Conservation (phyloP, 2,888 invertebrate species). For the Seira sanloemensis region DNA sequence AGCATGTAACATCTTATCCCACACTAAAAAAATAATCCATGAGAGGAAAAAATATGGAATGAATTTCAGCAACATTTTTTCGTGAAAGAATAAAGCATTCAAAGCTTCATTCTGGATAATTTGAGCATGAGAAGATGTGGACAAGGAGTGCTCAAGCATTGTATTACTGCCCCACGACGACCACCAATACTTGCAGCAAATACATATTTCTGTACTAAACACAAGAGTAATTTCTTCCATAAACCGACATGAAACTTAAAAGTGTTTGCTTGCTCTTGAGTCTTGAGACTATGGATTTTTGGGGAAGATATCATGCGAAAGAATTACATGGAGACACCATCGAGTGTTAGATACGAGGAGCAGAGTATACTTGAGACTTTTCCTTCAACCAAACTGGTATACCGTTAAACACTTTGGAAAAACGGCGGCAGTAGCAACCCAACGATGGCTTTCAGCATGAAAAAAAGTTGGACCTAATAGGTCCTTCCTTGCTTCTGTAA, state of each 20-base stretch:
- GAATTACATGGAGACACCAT: not conserved
- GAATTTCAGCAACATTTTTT: too few species aligned
- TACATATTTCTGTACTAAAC: not conserved
- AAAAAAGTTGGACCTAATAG: slow-evolving; percentile 39
- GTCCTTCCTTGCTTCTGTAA: slow-evolving; percentile 24
- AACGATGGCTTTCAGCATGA: not conserved
- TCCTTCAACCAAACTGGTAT: not conserved
- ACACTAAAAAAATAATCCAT: too few species aligned
- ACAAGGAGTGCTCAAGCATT: not conserved
- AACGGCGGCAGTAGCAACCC: not conserved
- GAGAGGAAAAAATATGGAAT: too few species aligned
- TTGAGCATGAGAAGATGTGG: not conserved
- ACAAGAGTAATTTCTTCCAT: slow-evolving; percentile 39
- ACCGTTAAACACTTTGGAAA: not conserved
- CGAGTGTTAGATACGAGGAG: not conserved
- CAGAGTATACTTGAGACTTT: not conserved
- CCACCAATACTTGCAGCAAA: not conserved
- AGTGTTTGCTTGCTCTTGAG: slow-evolving; percentile 60
- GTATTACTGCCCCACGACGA: slow-evolving; percentile 15
- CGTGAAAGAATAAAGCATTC: too few species aligned
- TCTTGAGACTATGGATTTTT: not conserved
- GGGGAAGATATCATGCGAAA: not conserved
- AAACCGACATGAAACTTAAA: slow-evolving; percentile 57
- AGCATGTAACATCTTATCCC: too few species aligned
- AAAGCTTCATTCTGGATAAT: not conserved